A percentile compares a stretch with the other conserved stretches of the same genome.
Evolutionary conservation across 2,888 invertebrate species (phyloP).

Genomic region (Strigamia maritima): DNA sequence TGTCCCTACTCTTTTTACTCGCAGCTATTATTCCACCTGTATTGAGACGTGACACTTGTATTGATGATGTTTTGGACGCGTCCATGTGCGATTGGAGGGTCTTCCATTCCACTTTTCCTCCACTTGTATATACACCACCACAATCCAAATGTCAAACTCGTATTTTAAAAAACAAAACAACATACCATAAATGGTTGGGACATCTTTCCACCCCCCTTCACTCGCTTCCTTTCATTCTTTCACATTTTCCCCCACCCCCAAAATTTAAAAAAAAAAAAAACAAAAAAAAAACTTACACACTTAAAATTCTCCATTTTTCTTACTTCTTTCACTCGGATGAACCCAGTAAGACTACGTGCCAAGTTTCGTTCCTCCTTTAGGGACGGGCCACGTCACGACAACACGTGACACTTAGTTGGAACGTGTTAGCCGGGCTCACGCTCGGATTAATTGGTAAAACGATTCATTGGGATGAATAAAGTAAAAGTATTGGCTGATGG

Average conservation of each 20-base stretch:
- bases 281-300: neutral
- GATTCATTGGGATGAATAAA: neutral
- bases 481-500: neutral
- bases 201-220: neutral
- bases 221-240: neutral
- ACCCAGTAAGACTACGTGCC: constrained; percentile 22
- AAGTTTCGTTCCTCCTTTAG: neutral
- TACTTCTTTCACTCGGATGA: constrained; percentile 29
- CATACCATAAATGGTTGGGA: neutral
- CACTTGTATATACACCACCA: neutral
- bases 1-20: constrained; percentile 30
- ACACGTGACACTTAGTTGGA: neutral
- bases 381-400: constrained; percentile 17
- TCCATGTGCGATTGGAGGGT: constrained; percentile 7
- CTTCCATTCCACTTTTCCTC: neutral
- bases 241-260: neutral
- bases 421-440: neutral
- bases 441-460: neutral
- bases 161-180: neutral
- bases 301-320: constrained; percentile 17
- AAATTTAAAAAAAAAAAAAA: neutral
- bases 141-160: neutral
- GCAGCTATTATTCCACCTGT: constrained; percentile 34
- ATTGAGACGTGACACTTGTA: constrained; percentile 34
- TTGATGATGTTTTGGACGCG: constrained; percentile 32